Evolutionary conservation across 2,888 invertebrate species (phyloP).

Genomic region (Agrilus mali): DNA sequence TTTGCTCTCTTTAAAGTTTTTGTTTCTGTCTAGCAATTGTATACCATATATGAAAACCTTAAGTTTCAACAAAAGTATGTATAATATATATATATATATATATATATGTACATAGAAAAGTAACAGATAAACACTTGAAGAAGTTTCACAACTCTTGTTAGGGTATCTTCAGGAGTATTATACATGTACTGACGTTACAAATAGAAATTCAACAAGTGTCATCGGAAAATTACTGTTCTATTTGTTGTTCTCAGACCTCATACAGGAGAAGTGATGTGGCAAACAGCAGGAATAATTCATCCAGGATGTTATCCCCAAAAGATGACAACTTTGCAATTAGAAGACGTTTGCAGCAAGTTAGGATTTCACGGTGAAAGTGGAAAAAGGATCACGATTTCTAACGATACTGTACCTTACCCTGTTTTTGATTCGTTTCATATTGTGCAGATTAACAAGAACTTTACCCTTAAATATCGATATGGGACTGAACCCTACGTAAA

Average conservation of each 20-base stretch:
- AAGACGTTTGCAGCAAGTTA: conserved; percentile 47
- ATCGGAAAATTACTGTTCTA: too few relatives aligned
- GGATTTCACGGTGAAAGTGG: conserved; percentile 47
- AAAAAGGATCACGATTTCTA: conserved; percentile 17
- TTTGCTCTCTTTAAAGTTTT: too few relatives aligned
- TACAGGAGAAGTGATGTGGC: conserved; percentile 53
- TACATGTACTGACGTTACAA: too few relatives aligned
- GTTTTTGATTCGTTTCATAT: conserved; percentile 23
- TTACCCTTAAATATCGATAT: conserved; percentile 21
- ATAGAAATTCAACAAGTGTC: too few relatives aligned
- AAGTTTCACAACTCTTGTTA: too few relatives aligned
- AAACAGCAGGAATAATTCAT: conserved; percentile 58
- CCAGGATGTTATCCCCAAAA: conserved; percentile 50
- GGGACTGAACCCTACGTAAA: conserved; percentile 25
- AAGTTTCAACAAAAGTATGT: too few relatives aligned
- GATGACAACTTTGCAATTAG: conserved; percentile 41
- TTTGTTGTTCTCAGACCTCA: conserved; percentile 36
- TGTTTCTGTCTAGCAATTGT: too few relatives aligned
- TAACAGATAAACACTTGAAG: too few relatives aligned
- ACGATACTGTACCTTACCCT: conserved; percentile 10
- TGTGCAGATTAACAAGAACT: conserved; percentile 22
- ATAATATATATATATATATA: too few relatives aligned
- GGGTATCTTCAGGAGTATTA: too few relatives aligned
- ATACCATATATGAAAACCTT: too few relatives aligned
- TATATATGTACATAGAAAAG: too few relatives aligned